Evolutionary conservation across 2,888 invertebrate genomes (phyloP).

Genomic region (Amiota mariae): DNA sequence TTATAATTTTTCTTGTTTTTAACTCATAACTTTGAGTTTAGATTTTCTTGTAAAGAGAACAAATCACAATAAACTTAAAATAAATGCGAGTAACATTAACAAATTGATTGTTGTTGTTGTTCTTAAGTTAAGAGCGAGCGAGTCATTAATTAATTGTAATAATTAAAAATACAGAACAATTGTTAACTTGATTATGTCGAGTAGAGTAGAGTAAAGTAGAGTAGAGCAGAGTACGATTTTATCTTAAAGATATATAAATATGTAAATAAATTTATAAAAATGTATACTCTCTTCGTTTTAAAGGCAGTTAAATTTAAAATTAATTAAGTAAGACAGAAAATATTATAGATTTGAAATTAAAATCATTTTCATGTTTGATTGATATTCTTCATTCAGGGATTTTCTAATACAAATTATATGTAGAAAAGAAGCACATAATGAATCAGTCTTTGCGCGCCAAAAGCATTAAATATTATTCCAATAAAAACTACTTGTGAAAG

Average conservation of each 20-base stretch:
- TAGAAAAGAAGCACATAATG: slow-evolving; percentile 52
- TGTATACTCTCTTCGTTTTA: not conserved
- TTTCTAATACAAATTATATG: not conserved
- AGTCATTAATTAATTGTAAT: not conserved
- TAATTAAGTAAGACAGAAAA: not conserved
- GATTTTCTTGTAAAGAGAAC: not conserved
- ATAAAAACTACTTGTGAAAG: not conserved
- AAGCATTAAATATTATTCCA: slow-evolving; percentile 52
- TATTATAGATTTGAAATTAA: too few relatives aligned
- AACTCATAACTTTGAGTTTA: slow-evolving; percentile 8
- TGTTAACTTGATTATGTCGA: not conserved
- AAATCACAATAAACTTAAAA: slow-evolving; percentile 29
- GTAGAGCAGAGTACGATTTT: too few relatives aligned
- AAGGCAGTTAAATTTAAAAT: not conserved
- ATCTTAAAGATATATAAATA: too few relatives aligned
- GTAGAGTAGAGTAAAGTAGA: too few relatives aligned
- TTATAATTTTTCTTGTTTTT: not conserved
- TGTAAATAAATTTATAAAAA: too few relatives aligned
- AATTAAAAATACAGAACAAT: not conserved
- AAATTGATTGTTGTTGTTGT: slow-evolving; percentile 37
- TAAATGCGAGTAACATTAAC: slow-evolving; percentile 49
- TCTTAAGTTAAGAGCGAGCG: not conserved
- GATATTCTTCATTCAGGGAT: not conserved
- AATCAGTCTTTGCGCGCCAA: slow-evolving; percentile 66
- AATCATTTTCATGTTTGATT: too few relatives aligned